Percentiles rank a stretch among this genome's conserved stretches.
Conservation (phyloP, 2,888 invertebrate species). For the Sarcophaga rosellei region DNA sequence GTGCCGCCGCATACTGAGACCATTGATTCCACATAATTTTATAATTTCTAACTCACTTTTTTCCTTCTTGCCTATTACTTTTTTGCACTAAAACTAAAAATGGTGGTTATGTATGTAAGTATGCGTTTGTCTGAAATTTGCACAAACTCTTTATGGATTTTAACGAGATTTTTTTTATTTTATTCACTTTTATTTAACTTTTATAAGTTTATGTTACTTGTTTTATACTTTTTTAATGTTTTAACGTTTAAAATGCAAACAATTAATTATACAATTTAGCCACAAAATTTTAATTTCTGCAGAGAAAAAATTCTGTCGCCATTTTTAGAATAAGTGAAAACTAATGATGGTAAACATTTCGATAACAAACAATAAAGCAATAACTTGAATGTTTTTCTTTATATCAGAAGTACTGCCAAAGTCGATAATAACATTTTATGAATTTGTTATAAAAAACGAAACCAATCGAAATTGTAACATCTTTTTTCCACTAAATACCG, state of each 20-base stretch:
- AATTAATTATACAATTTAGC: slow-evolving; percentile 1
- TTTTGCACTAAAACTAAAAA: not conserved
- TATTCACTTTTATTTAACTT: not conserved
- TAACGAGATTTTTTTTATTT: not conserved
- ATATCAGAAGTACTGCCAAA: too few species aligned
- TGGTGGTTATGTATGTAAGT: not conserved
- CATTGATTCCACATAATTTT: slow-evolving; percentile 77
- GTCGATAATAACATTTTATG: too few species aligned
- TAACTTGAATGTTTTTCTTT: not conserved
- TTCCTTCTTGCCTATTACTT: not conserved
- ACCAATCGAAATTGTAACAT: too few species aligned
- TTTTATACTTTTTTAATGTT: not conserved
- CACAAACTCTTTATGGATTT: not conserved
- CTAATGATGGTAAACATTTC: slow-evolving; percentile 70
- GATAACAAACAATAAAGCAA: slow-evolving; percentile 23
- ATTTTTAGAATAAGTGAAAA: slow-evolving; percentile 74
- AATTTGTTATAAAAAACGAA: too few species aligned
- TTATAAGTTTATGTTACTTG: not conserved
- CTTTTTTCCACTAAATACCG: too few species aligned
- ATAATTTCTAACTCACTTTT: not conserved
- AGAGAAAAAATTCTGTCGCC: slow-evolving; percentile 71
- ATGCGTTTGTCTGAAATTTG: not conserved
- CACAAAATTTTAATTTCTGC: slow-evolving; percentile 19
- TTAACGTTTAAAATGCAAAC: not conserved
- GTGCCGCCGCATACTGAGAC: slow-evolving; percentile 68